Base-by-base conservation (phyloP, 2,797 vertebrate genomes). In the Staurois parvus region DNA sequence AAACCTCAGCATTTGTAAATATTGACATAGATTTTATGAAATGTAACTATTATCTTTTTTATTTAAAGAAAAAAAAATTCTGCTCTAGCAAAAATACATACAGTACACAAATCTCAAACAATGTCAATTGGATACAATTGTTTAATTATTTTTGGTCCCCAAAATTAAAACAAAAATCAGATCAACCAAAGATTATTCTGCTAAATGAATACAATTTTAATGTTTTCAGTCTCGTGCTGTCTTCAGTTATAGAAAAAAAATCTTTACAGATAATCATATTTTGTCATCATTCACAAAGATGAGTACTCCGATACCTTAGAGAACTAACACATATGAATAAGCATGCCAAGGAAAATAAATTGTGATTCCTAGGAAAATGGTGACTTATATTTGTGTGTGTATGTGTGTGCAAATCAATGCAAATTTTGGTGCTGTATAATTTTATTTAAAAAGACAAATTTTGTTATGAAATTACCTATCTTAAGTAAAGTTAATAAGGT, bases 341-440 rank as follows among this genome's bases (percentile, higher is more conserved):
- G 62, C 85, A 83, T 83, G 85, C 85, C 85, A 87, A 83, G 81
- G 85, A 83, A 59, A 87, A 76, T 86, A 83, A 67, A 79, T 79
- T 79, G 75, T 86, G 76, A 56, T 56, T 79, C 59, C 26, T 80
- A 81, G 76, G 42, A 76, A 79, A 87, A 75, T 79, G 32, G 72
- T 79, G 12, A 79, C 74, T 32, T 87, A 75, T 73, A 70, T 76
- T 83, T 86, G 74, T 79, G 72, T 59, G 45, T 84, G 69, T 62
- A 45, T 86, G 79, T 83, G 81, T 84, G 85, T 87, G 85, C 85
- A 87, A 87, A 83, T 79, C 85, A 89, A 89, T 91, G 90, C 89
- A 91, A 88, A 88, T 88, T 84, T 85, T 89, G 87, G 88, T 90
- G 86, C 88, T 90, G 90, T 88, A 86, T 75, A 87, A 90, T 81